These are phyloP conservation scores for Apocheima hispidaria DNA, from an alignment of 2,888 invertebrate genomes.

Conservation along the genomic window DNA sequence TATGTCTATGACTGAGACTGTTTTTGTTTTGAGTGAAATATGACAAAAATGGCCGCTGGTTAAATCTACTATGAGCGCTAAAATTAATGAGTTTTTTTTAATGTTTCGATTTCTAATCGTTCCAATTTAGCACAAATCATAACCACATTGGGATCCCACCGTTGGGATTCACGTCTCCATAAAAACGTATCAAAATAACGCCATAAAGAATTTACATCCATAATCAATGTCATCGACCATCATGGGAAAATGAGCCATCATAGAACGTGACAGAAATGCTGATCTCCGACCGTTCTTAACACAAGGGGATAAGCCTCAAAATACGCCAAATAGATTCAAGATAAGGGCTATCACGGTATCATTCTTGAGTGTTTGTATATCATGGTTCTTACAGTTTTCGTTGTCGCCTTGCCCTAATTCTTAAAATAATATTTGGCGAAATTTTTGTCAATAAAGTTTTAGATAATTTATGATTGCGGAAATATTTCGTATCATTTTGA, in stretches of 20 bases:
- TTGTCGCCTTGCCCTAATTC: constrained; percentile 25
- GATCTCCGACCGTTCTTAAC: constrained; percentile 23
- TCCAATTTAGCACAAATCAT: too few relatives aligned
- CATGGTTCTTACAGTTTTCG: constrained; percentile 31
- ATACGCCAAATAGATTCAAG: constrained; percentile 2
- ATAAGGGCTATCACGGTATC: constrained; percentile 26
- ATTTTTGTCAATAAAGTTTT: background rate
- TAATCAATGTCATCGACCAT: constrained; percentile 58
- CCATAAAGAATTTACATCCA: constrained; percentile 21
- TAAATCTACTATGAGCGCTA: too few relatives aligned
- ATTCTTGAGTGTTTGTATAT: constrained; percentile 39
- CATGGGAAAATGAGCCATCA: constrained; percentile 53
- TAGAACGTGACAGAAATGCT: constrained; percentile 37
- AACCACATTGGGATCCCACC: background rate
- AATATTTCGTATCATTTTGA: background rate
- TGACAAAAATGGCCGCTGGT: too few relatives aligned
- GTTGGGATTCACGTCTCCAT: background rate
- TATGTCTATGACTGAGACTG: too few relatives aligned
- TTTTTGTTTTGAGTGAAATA: too few relatives aligned
- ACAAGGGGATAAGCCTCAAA: constrained; percentile 21
- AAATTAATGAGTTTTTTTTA: too few relatives aligned
- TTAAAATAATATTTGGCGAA: constrained; percentile 30
- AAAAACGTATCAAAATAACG: constrained; percentile 1
- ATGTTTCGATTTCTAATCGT: too few relatives aligned
- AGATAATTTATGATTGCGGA: background rate